Conservation (phyloP, 2,888 invertebrate species). For the Himalopsyche anomala region DNA sequence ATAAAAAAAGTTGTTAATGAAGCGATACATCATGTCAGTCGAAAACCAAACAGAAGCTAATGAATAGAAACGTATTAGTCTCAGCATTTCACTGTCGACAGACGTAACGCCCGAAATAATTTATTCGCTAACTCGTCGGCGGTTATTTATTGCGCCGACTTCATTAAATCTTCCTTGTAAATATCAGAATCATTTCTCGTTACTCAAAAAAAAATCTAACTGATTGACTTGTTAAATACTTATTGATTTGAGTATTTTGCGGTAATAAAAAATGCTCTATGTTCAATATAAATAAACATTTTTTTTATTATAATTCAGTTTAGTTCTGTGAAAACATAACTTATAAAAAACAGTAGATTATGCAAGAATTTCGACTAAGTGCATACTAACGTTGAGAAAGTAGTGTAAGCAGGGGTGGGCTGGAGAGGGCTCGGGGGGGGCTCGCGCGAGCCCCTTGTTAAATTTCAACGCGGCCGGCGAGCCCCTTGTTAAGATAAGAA, state of each 20-base stretch:
- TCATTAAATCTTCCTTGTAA: conserved; percentile 7
- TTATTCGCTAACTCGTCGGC: conserved; percentile 1
- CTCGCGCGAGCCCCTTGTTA: too few relatives aligned
- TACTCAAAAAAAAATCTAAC: not conserved
- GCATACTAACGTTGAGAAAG: too few relatives aligned
- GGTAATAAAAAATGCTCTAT: not conserved
- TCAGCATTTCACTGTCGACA: not conserved
- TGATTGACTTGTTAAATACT: conserved; percentile 4
- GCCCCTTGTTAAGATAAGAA: too few relatives aligned
- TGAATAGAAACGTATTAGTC: conserved; percentile 4
- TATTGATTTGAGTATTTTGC: not conserved
- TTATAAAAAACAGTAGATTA: not conserved
- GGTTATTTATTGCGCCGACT: conserved; percentile 10
- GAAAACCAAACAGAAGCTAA: not conserved
- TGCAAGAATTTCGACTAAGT: too few relatives aligned
- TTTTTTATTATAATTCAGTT: not conserved
- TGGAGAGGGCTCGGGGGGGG: too few relatives aligned
- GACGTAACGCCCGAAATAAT: conserved; percentile 23
- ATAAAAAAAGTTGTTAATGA: conserved; percentile 5
- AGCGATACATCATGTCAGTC: not conserved
- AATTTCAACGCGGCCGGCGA: too few relatives aligned
- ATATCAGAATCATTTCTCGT: not conserved
- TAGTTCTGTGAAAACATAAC: not conserved
- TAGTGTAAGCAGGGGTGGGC: too few relatives aligned
- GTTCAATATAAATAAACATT: not conserved